phyloP scores from a whole-genome alignment of 2,113 vertebrate species.

The Loxodonta africana region DNA sequence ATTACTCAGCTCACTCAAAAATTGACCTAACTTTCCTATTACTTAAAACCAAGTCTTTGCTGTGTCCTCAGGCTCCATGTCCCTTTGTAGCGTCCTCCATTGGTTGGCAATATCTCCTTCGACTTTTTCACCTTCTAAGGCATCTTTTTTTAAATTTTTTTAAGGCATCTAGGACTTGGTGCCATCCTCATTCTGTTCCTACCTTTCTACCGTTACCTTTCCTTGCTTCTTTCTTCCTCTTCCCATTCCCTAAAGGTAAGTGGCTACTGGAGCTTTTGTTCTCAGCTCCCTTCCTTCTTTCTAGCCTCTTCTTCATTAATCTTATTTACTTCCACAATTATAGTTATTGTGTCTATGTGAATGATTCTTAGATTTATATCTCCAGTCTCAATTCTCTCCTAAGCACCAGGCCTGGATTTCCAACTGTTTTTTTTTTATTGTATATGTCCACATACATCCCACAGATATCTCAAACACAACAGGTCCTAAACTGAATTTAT shows the following conservation, averaged over 20 bases:
- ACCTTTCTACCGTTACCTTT: accelerated
- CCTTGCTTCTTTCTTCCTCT: neutral
- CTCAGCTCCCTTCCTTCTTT: neutral
- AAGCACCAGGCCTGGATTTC: neutral
- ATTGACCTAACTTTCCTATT: neutral
- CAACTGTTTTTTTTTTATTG: neutral
- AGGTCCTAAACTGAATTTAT: neutral
- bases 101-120: neutral
- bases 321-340: neutral
- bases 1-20: neutral
- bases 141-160: too few species aligned
- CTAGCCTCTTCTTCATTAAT: neutral
- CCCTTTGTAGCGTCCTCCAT: neutral
- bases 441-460: neutral
- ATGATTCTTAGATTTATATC: neutral
- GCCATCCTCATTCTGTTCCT: accelerated
- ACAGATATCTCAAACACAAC: neutral
- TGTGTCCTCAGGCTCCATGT: neutral
- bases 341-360: too few species aligned
- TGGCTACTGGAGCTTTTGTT: too few species aligned
- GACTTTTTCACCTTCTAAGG: neutral
- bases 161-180: neutral
- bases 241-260: neutral
- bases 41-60: neutral
- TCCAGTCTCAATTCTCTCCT: neutral